These are phyloP conservation scores for Emmelina monodactyla DNA, from an alignment of 2,888 invertebrate species.

Conservation along the genomic window DNA sequence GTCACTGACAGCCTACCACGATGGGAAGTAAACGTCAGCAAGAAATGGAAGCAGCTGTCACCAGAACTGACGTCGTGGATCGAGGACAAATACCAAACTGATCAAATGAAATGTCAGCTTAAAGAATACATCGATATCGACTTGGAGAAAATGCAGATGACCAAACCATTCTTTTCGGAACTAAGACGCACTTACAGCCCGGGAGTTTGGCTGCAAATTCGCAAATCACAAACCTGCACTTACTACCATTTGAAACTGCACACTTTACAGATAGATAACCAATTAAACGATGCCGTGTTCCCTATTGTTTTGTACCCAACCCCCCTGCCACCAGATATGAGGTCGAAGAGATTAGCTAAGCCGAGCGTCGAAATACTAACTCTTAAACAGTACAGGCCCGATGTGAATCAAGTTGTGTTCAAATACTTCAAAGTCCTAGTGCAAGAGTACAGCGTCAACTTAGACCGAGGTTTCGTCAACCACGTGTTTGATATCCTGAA, in stretches of 20 bases:
- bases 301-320: conserved; percentile 72
- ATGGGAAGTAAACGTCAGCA: conserved; percentile 84
- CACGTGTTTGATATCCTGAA: conserved; percentile 70
- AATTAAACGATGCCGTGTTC: conserved; percentile 73
- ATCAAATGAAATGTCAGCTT: conserved; percentile 74
- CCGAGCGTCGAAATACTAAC: conserved; percentile 69
- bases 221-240: conserved; percentile 73
- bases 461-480: conserved; percentile 73
- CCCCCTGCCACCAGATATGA: conserved; percentile 55
- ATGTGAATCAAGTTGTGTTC: conserved; percentile 63
- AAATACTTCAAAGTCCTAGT: conserved; percentile 70
- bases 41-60: conserved; percentile 80
- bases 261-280: conserved; percentile 77
- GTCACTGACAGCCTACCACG: conserved; percentile 74
- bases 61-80: conserved; percentile 82
- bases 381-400: conserved; percentile 57
- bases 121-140: conserved; percentile 84
- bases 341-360: conserved; percentile 31
- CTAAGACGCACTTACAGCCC: conserved; percentile 76
- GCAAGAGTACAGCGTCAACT: conserved; percentile 72
- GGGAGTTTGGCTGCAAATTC: conserved; percentile 75
- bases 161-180: conserved; percentile 84
- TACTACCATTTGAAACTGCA: conserved; percentile 75
- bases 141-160: conserved; percentile 85
- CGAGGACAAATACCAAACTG: conserved; percentile 78